phyloP scores from a whole-genome alignment of 2,888 invertebrate species.

The Carpatolechia fugitivella region DNA sequence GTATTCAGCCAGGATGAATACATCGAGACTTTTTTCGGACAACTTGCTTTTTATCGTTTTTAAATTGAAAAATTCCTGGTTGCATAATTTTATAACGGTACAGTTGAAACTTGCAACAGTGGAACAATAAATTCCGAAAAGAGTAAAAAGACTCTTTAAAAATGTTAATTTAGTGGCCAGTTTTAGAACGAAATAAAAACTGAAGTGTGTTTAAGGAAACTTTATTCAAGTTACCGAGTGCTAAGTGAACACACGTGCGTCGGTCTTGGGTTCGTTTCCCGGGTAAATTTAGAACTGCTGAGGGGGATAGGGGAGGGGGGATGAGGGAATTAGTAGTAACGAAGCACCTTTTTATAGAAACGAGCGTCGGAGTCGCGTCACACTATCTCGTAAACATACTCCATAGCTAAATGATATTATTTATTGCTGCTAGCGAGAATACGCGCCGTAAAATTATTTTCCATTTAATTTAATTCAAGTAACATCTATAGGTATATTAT shows the following conservation, averaged over 20 bases:
- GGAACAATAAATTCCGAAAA: conserved; percentile 12
- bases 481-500: background rate
- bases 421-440: conserved; percentile 30
- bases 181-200: conserved; percentile 32
- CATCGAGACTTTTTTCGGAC: conserved; percentile 55
- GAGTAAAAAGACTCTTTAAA: conserved; percentile 25
- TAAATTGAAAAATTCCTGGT: conserved; percentile 40
- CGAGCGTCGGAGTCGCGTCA: conserved; percentile 47
- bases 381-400: conserved; percentile 54
- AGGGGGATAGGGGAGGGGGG: conserved; percentile 41
- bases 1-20: conserved; percentile 66
- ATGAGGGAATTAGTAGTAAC: conserved; percentile 48
- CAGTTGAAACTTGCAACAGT: background rate
- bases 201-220: conserved; percentile 36
- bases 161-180: conserved; percentile 19
- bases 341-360: conserved; percentile 76
- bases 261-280: conserved; percentile 62
- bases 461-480: background rate
- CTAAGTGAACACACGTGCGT: conserved; percentile 73
- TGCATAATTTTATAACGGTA: conserved; percentile 33
- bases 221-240: conserved; percentile 64
- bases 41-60: conserved; percentile 40
- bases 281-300: conserved; percentile 66
- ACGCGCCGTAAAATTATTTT: conserved; percentile 4
- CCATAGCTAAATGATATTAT: conserved; percentile 51